Conservation (phyloP, 2,888 invertebrate genomes). For the Ichneumon xanthorius region DNA sequence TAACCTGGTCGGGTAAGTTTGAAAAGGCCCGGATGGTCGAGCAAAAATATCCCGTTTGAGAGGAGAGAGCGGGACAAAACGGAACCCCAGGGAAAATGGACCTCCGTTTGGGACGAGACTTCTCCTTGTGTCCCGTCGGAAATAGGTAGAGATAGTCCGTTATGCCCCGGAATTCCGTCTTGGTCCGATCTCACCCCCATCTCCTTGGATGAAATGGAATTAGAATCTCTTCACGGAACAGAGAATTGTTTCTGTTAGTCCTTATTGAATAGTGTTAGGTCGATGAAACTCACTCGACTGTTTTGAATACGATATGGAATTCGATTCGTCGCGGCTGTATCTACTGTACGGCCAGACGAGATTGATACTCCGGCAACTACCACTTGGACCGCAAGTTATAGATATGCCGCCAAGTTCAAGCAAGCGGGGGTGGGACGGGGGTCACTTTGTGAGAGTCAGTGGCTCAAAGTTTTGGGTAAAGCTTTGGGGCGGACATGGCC, state of each 20-base stretch:
- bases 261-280: neutral
- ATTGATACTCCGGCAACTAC: constrained; percentile 47
- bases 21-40: neutral
- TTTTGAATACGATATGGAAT: constrained; percentile 32
- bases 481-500: constrained; percentile 30
- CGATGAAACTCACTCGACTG: neutral
- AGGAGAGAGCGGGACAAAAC: neutral
- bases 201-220: neutral
- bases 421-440: constrained; percentile 20
- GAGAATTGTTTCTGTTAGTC: neutral
- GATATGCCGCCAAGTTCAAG: constrained; percentile 35
- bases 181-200: neutral
- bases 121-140: neutral
- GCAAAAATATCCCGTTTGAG: neutral
- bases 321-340: neutral
- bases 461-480: constrained; percentile 46
- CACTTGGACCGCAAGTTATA: constrained; percentile 47
- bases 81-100: neutral
- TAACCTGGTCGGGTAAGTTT: neutral
- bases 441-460: constrained; percentile 30
- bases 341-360: neutral
- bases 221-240: neutral
- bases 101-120: neutral
- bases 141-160: neutral
- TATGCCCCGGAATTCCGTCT: neutral